Evolutionary conservation across 2,113 vertebrate species (phyloP), one percentile per base, ranked within the genome.

Genomic region (Istiophorus platypterus): DNA sequence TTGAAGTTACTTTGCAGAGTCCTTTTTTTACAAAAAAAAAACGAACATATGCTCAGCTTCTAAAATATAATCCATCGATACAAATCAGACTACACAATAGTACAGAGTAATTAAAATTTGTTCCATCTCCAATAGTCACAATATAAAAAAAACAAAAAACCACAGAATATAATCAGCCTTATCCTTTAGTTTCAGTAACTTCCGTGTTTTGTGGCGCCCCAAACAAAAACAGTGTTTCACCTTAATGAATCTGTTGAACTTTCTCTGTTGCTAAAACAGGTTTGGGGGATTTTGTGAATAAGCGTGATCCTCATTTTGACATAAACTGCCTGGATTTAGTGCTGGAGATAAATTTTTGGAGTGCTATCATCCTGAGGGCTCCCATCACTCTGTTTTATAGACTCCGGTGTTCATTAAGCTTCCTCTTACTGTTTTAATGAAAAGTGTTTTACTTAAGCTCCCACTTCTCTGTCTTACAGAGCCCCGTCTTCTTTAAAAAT

Each of bases 381-480:
- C 63, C 78, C 83, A 80, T 86, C 84, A 37, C 76, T 81, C 69
- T 52, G 49, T 67, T 81, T 87, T 81, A 91, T 72, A 76, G 82
- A 84, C 80, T 72, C 61, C 22, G 61, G 20, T 79, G 63, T 84
- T 89, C 85, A 89, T 89, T 89, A 81, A 88, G 76, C 68, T 57
- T 58, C 65, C 76, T 76, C 85, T 84, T 71, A 27, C 85, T 77
- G 78, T 87, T 89, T 83, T 68, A 84, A 82, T 89, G 83, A 82
- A 91, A 81, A 75, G 82, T 68, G 68, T 85, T 87, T 81, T 47
- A 76, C 71, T 61, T 85, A 78, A 90, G 68, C 80, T 69, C 66
- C 67, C 64, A 67, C 77, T 76, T 51, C 70, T 34, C 31, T 85
- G 75, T 82, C 79, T 67, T 79, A 80, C 72, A 80, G 76, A 66